A percentile compares a stretch with the other conserved stretches of the same genome.
phyloP scores from a whole-genome alignment of 2,888 invertebrate species.

The Dolichopus griseipennis region DNA sequence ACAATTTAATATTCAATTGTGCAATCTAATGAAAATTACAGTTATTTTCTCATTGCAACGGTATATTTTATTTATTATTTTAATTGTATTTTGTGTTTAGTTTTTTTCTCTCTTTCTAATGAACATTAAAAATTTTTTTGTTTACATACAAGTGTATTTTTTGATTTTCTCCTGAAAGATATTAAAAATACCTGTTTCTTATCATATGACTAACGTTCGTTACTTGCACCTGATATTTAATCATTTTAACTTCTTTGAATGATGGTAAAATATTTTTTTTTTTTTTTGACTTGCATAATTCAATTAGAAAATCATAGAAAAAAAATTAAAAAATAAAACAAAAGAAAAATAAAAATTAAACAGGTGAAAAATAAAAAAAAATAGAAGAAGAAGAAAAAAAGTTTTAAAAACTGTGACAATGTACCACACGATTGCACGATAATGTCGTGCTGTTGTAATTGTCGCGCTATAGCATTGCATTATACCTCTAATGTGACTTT shows the following conservation, averaged over 20 bases:
- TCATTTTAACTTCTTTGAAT: background rate
- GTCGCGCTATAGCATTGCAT: background rate
- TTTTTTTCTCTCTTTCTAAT: background rate
- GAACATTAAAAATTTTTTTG: too few relatives aligned
- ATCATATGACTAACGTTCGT: too few relatives aligned
- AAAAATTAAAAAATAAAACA: too few relatives aligned
- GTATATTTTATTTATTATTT: background rate
- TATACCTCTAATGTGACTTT: background rate
- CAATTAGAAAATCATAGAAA: background rate
- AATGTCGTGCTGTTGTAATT: background rate
- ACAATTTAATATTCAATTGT: background rate
- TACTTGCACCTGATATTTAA: too few relatives aligned
- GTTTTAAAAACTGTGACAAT: background rate
- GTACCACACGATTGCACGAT: constrained; percentile 2
- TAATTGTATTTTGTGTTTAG: background rate
- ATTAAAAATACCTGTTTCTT: too few relatives aligned
- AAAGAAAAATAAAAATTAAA: too few relatives aligned
- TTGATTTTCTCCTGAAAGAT: too few relatives aligned
- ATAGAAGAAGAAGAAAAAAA: background rate
- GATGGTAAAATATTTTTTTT: constrained; percentile 2
- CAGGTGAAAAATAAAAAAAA: background rate
- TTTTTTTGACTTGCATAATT: background rate
- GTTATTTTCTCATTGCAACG: background rate
- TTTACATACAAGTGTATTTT: background rate
- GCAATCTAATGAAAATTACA: background rate